Evolutionary conservation across 2,113 vertebrate species (phyloP).

Genomic region (Bucco capensis): DNA sequence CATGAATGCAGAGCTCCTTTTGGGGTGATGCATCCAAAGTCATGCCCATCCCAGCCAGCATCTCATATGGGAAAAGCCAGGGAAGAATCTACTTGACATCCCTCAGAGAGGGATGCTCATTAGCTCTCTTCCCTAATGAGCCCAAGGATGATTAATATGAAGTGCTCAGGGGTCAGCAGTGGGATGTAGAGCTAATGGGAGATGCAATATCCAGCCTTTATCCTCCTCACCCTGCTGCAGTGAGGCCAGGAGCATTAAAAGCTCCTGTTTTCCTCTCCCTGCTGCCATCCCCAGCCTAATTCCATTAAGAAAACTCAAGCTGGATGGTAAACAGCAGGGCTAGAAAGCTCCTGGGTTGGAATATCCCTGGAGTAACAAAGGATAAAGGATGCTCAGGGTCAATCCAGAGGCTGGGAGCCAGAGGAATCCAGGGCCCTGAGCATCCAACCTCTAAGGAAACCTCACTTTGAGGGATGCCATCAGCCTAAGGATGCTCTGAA

Average conservation of each 20-base stretch:
- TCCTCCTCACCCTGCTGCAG: background rate
- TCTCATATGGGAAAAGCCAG: rapidly evolving
- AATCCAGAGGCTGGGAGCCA: no score
- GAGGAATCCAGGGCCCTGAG: background rate
- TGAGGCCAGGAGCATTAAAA: background rate
- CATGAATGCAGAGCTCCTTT: background rate
- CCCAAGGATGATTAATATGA: background rate
- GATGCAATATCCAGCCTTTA: background rate
- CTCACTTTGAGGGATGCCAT: background rate
- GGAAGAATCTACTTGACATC: background rate
- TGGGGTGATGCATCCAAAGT: background rate
- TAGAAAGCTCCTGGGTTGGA: background rate
- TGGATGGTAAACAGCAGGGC: background rate
- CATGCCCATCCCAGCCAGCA: background rate
- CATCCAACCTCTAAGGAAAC: background rate
- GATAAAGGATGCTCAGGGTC: background rate
- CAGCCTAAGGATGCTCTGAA: background rate
- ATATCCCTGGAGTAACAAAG: background rate
- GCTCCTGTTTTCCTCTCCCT: background rate
- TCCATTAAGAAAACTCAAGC: constrained; percentile 13
- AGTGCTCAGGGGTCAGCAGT: background rate
- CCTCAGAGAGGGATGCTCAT: background rate
- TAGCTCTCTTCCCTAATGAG: background rate
- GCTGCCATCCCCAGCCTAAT: background rate
- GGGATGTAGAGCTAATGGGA: constrained; percentile 23